A percentile compares a stretch with the other conserved stretches of the same genome.
phyloP scores from a whole-genome alignment of 2,797 vertebrate species.

The Sandelia bainsii region DNA sequence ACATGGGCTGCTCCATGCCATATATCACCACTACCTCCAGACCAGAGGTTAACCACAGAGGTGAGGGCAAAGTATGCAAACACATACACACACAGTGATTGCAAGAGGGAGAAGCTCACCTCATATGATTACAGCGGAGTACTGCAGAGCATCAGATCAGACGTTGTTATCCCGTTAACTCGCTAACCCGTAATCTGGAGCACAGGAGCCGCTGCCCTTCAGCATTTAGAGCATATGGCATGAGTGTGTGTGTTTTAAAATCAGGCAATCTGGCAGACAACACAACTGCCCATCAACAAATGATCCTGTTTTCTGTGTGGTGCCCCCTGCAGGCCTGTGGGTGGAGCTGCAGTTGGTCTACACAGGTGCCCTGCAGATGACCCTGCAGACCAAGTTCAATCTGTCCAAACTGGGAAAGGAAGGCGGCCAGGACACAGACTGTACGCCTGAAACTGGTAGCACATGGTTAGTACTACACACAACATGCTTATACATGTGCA shows the following conservation, averaged over 20 bases:
- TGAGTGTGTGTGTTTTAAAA: conserved; percentile 36
- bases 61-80: conserved; percentile 67
- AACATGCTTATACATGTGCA: background rate
- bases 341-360: conserved; percentile 90
- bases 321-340: conserved; percentile 87
- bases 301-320: conserved; percentile 51
- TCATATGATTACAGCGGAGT: conserved; percentile 51
- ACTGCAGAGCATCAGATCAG: conserved; percentile 55
- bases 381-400: conserved; percentile 93
- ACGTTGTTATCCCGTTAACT: conserved; percentile 68
- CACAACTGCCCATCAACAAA: conserved; percentile 30
- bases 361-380: conserved; percentile 91
- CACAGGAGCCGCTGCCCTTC: conserved; percentile 37
- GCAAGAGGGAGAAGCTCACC: conserved; percentile 19
- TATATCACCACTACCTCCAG: conserved; percentile 83
- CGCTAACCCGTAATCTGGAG: conserved; percentile 75
- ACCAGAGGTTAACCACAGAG: conserved; percentile 86
- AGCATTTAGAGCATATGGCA: conserved; percentile 44
- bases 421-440: conserved; percentile 72
- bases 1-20: conserved; percentile 91
- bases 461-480: conserved; percentile 77
- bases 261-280: conserved; percentile 33
- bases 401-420: conserved; percentile 92
- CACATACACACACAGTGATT: background rate
- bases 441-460: conserved; percentile 55